Percentiles rank a stretch among this genome's conserved stretches.
phyloP scores from a whole-genome alignment of 2,113 vertebrate species.

The Salvelinus namaycush region DNA sequence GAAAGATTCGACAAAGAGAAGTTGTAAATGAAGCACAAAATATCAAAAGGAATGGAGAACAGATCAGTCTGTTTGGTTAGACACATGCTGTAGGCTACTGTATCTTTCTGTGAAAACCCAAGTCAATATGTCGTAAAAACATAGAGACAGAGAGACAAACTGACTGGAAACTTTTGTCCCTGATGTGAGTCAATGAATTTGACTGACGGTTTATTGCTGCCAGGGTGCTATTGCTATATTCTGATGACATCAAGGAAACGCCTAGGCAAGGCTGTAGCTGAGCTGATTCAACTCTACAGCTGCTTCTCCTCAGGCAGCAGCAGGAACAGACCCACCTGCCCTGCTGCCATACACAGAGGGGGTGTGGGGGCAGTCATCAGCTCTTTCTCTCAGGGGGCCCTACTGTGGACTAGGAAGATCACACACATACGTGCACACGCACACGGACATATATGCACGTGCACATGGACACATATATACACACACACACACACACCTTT shows the following conservation, averaged over 20 bases:
- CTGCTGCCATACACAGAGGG: background rate
- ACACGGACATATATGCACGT: too few relatives aligned
- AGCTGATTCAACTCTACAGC: conserved; percentile 23
- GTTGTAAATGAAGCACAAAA: background rate
- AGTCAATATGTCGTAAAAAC: conserved; percentile 44
- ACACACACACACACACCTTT: too few relatives aligned
- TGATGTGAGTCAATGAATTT: conserved; percentile 58
- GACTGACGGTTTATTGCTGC: conserved; percentile 65
- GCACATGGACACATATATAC: too few relatives aligned
- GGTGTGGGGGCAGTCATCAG: too few relatives aligned
- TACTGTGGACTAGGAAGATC: background rate
- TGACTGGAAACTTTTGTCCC: conserved; percentile 44
- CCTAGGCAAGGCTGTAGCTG: conserved; percentile 17
- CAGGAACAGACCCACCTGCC: conserved; percentile 20
- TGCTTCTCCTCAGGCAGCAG: conserved; percentile 6
- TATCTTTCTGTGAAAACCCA: background rate
- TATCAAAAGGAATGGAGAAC: background rate
- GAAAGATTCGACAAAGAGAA: conserved; percentile 13
- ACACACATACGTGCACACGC: background rate
- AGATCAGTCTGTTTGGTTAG: background rate
- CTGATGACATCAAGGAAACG: conserved; percentile 60
- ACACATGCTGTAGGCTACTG: background rate
- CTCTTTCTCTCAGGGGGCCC: background rate
- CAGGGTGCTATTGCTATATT: conserved; percentile 46
- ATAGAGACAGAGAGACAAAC: conserved; percentile 43